These are phyloP conservation scores for Rousettus leschenaultii DNA, from an alignment of 2,113 vertebrate species.

Conservation along the genomic window DNA sequence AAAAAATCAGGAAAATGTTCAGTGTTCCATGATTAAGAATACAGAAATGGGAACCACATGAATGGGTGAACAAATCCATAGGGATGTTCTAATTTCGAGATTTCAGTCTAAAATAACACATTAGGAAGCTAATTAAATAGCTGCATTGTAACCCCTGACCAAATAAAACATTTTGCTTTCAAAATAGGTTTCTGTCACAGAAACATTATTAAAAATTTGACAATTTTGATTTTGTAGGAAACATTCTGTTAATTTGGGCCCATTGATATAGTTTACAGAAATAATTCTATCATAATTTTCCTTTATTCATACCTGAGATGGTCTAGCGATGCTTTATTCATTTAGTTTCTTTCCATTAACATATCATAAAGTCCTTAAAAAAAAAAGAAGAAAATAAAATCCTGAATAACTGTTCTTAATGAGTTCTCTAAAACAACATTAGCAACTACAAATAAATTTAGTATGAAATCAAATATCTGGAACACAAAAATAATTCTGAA, in stretches of 20 bases:
- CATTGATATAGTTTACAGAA: neutral
- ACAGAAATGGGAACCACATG: neutral
- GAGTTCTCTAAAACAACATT: neutral
- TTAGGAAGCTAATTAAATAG: neutral
- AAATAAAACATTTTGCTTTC: conserved; percentile 3
- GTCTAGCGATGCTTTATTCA: neutral
- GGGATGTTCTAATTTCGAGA: neutral
- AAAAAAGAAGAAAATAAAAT: neutral
- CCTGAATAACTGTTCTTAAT: neutral
- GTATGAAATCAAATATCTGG: neutral
- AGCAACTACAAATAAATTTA: neutral
- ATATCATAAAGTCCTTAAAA: neutral
- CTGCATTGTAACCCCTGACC: neutral
- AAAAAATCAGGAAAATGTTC: neutral
- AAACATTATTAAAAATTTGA: neutral
- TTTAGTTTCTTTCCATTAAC: neutral
- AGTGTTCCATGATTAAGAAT: neutral
- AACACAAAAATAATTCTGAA: neutral
- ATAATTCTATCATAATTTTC: neutral
- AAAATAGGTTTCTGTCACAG: neutral
- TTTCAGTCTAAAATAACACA: neutral
- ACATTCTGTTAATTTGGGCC: neutral
- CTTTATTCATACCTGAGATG: neutral
- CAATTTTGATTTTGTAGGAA: neutral
- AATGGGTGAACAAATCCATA: neutral